Conservation (phyloP, 2,113 vertebrate species). For the Tragelaphus scriptus region DNA sequence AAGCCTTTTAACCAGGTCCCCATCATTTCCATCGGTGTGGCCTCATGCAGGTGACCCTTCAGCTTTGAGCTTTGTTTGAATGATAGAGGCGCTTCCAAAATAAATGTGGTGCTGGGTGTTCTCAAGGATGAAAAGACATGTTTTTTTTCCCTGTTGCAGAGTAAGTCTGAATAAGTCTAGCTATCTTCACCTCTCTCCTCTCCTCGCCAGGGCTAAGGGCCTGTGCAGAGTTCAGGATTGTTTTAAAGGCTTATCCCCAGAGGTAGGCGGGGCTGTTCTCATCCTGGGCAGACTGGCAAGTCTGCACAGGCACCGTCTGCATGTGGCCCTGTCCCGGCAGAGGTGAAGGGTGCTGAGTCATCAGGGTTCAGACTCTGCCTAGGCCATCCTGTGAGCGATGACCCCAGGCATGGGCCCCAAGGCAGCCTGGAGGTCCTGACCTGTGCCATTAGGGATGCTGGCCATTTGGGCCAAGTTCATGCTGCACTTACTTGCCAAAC, state of each 20-base stretch:
- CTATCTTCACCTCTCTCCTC: neutral
- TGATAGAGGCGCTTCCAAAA: neutral
- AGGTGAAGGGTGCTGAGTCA: neutral
- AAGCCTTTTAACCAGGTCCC: too few species aligned
- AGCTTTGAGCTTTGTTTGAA: neutral
- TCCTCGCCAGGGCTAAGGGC: fast-evolving
- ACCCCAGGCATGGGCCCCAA: neutral
- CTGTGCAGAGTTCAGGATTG: neutral
- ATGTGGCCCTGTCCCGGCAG: neutral
- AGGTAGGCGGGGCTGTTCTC: neutral
- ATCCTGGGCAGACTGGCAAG: fast-evolving
- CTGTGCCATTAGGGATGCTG: neutral
- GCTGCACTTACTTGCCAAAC: neutral
- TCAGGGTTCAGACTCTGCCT: neutral
- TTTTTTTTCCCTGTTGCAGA: fast-evolving
- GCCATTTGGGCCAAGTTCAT: neutral
- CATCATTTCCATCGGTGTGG: fast-evolving
- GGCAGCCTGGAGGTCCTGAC: neutral
- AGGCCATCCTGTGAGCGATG: neutral
- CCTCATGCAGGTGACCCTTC: too few species aligned
- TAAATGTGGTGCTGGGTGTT: fast-evolving
- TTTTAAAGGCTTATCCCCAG: neutral
- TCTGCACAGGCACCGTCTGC: fast-evolving
- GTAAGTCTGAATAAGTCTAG: fast-evolving
- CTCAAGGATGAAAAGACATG: neutral